Conservation (phyloP, 2,888 invertebrate genomes). For the Protophormia terraenovae region DNA sequence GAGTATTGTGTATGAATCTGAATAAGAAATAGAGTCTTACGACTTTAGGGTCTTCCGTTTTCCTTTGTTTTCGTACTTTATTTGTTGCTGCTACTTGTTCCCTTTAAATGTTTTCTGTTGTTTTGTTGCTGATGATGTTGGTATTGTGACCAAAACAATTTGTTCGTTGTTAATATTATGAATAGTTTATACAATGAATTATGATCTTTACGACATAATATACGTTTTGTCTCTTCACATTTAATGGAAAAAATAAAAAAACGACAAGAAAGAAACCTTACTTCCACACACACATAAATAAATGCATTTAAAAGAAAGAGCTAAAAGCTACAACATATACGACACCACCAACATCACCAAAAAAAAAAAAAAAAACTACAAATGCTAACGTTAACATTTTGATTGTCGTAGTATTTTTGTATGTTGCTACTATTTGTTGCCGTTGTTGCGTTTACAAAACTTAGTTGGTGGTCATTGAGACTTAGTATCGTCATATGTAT, state of each 20-base stretch:
- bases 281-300: slow-evolving; percentile 22
- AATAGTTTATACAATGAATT: slow-evolving; percentile 68
- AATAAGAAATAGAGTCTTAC: slow-evolving; percentile 18
- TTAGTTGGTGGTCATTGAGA: slow-evolving; percentile 54
- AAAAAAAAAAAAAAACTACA: slow-evolving; percentile 4
- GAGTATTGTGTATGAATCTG: background rate
- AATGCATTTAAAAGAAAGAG: background rate
- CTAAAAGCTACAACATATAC: background rate
- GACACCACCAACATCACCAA: slow-evolving; percentile 10
- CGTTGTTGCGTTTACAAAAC: slow-evolving; percentile 26
- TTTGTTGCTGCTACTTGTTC: slow-evolving; percentile 30
- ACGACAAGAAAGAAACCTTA: background rate
- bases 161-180: slow-evolving; percentile 66
- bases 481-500: background rate
- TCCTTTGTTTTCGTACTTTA: slow-evolving; percentile 53
- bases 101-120: background rate
- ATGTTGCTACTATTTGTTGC: slow-evolving; percentile 42
- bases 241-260: background rate
- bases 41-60: slow-evolving; percentile 44
- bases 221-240: slow-evolving; percentile 44
- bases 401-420: slow-evolving; percentile 32
- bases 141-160: slow-evolving; percentile 66
- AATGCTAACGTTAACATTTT: slow-evolving; percentile 60
- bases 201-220: slow-evolving; percentile 67
- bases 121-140: slow-evolving; percentile 27